Conservation (phyloP, 1,140 invertebrate species). For the Akabosia matsudoensis region DNA sequence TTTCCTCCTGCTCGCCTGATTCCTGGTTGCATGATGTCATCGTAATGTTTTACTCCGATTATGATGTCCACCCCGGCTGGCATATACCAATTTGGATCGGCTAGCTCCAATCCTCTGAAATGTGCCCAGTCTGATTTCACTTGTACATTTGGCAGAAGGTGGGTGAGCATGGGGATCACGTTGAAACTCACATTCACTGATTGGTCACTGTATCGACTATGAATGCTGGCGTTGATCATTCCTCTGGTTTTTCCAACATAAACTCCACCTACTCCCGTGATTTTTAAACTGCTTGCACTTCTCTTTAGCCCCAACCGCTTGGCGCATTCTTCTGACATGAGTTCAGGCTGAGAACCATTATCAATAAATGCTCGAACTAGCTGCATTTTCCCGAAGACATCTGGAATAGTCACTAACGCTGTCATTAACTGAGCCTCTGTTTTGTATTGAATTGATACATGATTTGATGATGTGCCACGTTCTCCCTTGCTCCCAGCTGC, state of each 20-base stretch:
- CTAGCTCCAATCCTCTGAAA: background rate
- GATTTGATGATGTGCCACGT: background rate
- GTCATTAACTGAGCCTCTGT: background rate
- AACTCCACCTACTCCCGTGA: background rate
- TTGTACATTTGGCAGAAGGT: background rate
- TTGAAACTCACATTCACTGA: background rate
- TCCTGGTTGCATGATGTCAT: too few relatives aligned
- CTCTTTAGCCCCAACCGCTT: background rate
- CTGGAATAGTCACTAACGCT: background rate
- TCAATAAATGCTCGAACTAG: background rate
- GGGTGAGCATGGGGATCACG: background rate
- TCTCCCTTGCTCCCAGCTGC: background rate
- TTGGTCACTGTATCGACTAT: background rate
- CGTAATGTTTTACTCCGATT: too few relatives aligned
- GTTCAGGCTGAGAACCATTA: background rate
- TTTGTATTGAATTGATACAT: background rate
- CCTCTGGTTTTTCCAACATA: too few relatives aligned
- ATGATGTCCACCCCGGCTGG: background rate
- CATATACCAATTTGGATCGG: background rate
- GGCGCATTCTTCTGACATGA: background rate
- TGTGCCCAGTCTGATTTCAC: background rate
- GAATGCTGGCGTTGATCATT: background rate
- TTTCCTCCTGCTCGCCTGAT: too few relatives aligned
- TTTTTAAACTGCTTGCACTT: background rate
- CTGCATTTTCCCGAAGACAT: background rate